These are phyloP conservation scores for Thymelicus acteon DNA, from an alignment of 2,888 invertebrate species.

Conservation along the genomic window DNA sequence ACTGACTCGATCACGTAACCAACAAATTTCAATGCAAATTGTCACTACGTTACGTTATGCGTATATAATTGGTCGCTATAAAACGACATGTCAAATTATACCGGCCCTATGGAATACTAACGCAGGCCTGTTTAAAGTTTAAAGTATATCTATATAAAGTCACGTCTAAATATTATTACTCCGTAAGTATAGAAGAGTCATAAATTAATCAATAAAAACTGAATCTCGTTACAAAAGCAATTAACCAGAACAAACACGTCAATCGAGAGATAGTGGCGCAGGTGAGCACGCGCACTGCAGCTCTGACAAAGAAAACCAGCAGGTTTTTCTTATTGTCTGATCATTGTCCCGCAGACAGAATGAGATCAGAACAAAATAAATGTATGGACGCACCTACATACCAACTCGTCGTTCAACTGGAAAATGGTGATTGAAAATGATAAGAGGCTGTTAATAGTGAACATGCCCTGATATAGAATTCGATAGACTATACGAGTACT, in stretches of 20 bases:
- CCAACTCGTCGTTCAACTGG: conserved; percentile 13
- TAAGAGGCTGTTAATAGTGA: background rate
- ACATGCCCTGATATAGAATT: too few relatives aligned
- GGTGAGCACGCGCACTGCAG: conserved; percentile 39
- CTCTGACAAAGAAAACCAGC: conserved; percentile 49
- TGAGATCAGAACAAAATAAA: conserved; percentile 25
- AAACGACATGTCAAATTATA: conserved; percentile 39
- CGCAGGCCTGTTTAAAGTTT: conserved; percentile 24
- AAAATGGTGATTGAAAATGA: conserved; percentile 6
- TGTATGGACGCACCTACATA: conserved; percentile 19
- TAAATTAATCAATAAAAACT: conserved; percentile 50
- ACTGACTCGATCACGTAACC: conserved; percentile 31
- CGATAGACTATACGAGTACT: background rate
- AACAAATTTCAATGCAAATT: conserved; percentile 39
- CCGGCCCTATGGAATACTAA: conserved; percentile 25
- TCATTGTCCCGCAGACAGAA: conserved; percentile 50
- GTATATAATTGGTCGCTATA: conserved; percentile 38
- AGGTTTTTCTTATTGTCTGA: conserved; percentile 60
- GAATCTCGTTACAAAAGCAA: conserved; percentile 54
- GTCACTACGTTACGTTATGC: conserved; percentile 29
- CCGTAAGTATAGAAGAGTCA: conserved; percentile 26
- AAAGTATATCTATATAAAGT: conserved; percentile 10
- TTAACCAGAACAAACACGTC: conserved; percentile 60
- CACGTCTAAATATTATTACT: conserved; percentile 11
- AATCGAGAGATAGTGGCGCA: conserved; percentile 53